Evolutionary conservation across 2,888 invertebrate genomes (phyloP).

Genomic region (Andrena fulva): DNA sequence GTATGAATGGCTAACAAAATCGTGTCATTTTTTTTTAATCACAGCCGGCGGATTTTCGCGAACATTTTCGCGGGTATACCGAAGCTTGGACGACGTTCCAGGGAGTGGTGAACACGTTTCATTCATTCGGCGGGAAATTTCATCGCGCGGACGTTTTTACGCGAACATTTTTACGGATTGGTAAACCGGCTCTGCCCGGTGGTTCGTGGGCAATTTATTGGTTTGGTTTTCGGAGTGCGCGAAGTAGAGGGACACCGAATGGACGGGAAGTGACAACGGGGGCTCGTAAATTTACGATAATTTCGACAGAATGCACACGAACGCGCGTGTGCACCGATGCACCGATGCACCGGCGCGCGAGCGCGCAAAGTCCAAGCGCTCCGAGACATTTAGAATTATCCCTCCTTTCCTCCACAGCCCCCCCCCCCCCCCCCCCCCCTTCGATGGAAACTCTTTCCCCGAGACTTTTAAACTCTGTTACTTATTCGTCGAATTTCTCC

Average conservation of each 20-base stretch:
- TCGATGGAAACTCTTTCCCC: conserved; percentile 20
- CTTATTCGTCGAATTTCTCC: conserved; percentile 50
- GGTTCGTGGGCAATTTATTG: conserved; percentile 78
- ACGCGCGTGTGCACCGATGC: conserved; percentile 5
- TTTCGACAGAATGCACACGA: conserved; percentile 73
- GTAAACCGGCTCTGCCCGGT: conserved; percentile 70
- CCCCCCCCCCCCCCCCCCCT: not conserved
- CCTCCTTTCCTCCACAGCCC: conserved; percentile 19
- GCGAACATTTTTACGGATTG: conserved; percentile 75
- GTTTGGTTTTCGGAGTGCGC: conserved; percentile 67
- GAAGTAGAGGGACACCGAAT: conserved; percentile 67
- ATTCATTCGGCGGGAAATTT: conserved; percentile 47
- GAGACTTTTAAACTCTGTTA: conserved; percentile 46
- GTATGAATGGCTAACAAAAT: not conserved
- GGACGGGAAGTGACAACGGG: conserved; percentile 77
- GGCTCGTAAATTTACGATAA: conserved; percentile 80
- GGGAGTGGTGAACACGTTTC: conserved; percentile 6
- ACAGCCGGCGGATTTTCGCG: not conserved
- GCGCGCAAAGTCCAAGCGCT: conserved; percentile 27
- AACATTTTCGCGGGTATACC: not conserved
- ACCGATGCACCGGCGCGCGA: not conserved
- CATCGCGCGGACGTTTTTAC: conserved; percentile 55
- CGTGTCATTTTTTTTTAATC: not conserved
- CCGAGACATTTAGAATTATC: conserved; percentile 58
- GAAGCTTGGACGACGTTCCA: conserved; percentile 8